phyloP scores from a whole-genome alignment of 2,113 vertebrate genomes.

The Otus sunia region DNA sequence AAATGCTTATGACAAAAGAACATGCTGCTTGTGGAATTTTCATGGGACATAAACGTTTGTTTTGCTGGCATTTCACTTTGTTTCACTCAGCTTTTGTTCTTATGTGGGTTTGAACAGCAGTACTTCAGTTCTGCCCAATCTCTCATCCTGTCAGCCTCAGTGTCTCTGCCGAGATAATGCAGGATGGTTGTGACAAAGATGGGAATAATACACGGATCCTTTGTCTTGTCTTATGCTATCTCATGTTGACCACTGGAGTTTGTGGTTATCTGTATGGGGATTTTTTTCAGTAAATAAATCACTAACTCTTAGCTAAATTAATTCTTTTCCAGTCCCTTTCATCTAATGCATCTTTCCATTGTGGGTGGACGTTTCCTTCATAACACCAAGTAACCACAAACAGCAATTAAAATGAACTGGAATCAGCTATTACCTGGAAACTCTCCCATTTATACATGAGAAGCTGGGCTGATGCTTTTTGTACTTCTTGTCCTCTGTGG shows the following conservation, averaged over 20 bases:
- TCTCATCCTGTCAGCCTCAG: background rate
- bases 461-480: background rate
- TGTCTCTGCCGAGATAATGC: background rate
- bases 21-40: background rate
- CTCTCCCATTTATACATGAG: background rate
- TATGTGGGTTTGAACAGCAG: background rate
- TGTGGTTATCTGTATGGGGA: background rate
- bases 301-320: background rate
- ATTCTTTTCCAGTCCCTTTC: background rate
- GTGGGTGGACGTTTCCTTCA: background rate
- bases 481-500: background rate
- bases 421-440: background rate
- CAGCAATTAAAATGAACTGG: background rate
- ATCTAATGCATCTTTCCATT: background rate
- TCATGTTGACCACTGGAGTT: background rate
- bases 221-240: background rate
- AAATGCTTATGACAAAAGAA: background rate
- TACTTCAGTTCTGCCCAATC: background rate
- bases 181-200: background rate
- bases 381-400: background rate
- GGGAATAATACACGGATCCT: background rate
- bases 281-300: background rate
- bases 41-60: background rate
- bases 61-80: background rate
- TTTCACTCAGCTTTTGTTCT: background rate